These are phyloP conservation scores for Calliphora vicina DNA, from an alignment of 1,140 invertebrate genomes.

Conservation along the genomic window DNA sequence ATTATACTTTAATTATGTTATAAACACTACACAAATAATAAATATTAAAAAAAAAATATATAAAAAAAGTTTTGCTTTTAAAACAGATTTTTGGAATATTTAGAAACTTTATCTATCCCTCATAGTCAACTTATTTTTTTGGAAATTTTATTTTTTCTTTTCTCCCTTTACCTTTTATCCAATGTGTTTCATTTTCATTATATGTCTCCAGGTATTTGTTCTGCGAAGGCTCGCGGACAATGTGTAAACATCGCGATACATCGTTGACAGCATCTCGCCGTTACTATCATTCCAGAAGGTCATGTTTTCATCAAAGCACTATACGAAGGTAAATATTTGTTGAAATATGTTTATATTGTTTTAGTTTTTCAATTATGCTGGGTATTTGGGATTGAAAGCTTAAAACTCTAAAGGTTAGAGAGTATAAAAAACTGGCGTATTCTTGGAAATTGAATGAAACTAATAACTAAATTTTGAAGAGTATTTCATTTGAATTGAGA, in stretches of 20 bases:
- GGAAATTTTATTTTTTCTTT: neutral
- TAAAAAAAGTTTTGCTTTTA: too few relatives aligned
- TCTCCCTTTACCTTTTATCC: conserved; percentile 14
- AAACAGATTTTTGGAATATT: too few relatives aligned
- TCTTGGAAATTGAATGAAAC: too few relatives aligned
- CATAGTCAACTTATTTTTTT: neutral
- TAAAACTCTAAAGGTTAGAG: too few relatives aligned
- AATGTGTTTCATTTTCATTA: neutral
- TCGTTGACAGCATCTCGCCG: conserved; percentile 59
- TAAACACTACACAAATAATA: too few relatives aligned
- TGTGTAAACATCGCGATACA: conserved; percentile 60
- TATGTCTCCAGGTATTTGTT: conserved; percentile 55
- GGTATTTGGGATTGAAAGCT: too few relatives aligned
- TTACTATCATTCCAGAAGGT: conserved; percentile 53
- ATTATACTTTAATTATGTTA: too few relatives aligned
- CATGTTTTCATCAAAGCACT: conserved; percentile 57
- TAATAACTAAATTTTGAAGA: too few relatives aligned
- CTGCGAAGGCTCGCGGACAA: conserved; percentile 53
- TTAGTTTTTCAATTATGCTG: neutral
- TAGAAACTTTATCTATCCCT: neutral
- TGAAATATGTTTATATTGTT: neutral
- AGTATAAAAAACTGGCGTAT: too few relatives aligned
- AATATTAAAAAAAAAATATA: too few relatives aligned
- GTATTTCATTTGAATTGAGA: too few relatives aligned
- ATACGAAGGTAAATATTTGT: conserved; percentile 52